These are phyloP conservation scores for Amphiduros pacificus DNA, from an alignment of 2,888 invertebrate species.

Conservation along the genomic window DNA sequence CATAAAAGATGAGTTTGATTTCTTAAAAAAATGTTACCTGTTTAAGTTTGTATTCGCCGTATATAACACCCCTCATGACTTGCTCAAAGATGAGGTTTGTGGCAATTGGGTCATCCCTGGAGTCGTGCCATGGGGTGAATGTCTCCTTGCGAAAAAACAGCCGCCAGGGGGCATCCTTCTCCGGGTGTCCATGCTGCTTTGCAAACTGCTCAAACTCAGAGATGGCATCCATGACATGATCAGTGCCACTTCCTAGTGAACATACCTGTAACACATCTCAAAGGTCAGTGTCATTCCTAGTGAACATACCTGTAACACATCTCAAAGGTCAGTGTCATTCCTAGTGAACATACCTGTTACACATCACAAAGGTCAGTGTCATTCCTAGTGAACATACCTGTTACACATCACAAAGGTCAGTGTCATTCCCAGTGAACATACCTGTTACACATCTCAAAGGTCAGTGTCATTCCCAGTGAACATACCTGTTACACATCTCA, in stretches of 20 bases:
- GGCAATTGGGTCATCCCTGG: constrained; percentile 23
- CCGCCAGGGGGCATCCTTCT: constrained; percentile 33
- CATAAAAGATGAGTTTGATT: too few species aligned
- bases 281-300: too few species aligned
- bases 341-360: too few species aligned
- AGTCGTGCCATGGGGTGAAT: constrained; percentile 36
- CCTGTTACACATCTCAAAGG: too few species aligned
- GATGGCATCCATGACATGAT: constrained; percentile 40
- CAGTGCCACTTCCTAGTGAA: constrained; percentile 35
- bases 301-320: too few species aligned
- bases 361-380: too few species aligned
- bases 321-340: too few species aligned
- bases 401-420: too few species aligned
- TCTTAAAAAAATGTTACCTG: constrained; percentile 27
- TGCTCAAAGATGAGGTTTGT: constrained; percentile 33
- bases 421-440: too few species aligned
- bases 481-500: too few species aligned
- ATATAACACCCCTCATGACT: constrained; percentile 27
- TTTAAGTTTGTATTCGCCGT: constrained; percentile 28
- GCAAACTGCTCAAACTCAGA: constrained; percentile 35
- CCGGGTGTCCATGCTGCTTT: constrained; percentile 11
- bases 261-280: constrained; percentile 28
- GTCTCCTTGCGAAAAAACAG: constrained; percentile 35
- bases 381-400: too few species aligned
- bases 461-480: too few species aligned